phyloP scores from a whole-genome alignment of 2,113 vertebrate species.

The Ploceus nigricollis region DNA sequence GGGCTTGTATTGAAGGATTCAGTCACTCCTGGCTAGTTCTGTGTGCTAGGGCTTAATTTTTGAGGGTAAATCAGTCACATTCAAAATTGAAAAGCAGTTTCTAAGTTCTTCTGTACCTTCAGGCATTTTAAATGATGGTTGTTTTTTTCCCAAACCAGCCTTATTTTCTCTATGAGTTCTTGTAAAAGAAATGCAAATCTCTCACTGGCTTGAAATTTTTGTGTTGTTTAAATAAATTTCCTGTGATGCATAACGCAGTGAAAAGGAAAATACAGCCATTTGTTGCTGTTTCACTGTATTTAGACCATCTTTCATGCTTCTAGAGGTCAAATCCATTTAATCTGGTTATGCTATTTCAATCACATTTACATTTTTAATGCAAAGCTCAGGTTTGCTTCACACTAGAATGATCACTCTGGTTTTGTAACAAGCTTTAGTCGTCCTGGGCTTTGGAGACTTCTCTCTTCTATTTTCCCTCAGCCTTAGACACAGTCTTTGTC shows the following conservation, averaged over 20 bases:
- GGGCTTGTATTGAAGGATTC: background rate
- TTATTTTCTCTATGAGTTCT: background rate
- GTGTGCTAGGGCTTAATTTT: background rate
- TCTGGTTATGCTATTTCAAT: conserved; percentile 42
- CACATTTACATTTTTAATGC: conserved; percentile 59
- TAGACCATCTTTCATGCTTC: background rate
- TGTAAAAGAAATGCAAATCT: conserved; percentile 5
- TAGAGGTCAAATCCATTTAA: conserved; percentile 42
- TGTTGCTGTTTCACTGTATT: background rate
- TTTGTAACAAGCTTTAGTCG: background rate
- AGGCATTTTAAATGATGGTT: background rate
- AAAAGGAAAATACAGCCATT: background rate
- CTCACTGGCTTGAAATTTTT: background rate
- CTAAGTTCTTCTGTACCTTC: background rate
- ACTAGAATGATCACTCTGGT: background rate
- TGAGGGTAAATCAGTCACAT: background rate
- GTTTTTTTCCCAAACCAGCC: background rate
- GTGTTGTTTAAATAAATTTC: background rate
- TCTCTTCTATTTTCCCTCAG: background rate
- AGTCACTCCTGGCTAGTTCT: background rate
- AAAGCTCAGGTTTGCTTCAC: conserved; percentile 31
- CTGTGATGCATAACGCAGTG: background rate
- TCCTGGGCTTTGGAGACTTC: conserved; percentile 18
- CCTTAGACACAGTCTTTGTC: background rate
- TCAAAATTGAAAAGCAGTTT: background rate